Base-by-base conservation (phyloP, 1,140 invertebrate genomes). In the Heliothis subflexa region DNA sequence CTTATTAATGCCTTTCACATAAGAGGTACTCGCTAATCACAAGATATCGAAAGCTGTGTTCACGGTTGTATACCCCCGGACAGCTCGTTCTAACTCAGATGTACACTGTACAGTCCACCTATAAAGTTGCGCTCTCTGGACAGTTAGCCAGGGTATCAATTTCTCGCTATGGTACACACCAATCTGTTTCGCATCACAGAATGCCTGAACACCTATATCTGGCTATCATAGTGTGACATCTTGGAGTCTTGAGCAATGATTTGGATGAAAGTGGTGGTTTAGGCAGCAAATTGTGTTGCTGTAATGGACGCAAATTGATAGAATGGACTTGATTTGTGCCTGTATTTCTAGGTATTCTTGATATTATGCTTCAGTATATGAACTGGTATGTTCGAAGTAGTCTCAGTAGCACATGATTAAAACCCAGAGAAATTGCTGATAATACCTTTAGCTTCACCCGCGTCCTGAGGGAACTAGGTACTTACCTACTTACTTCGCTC, bases 171-270 rank as follows among this genome's bases (percentile, higher is more conserved):
- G 10, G 12, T 14, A 16, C 9, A 4, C 25, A 25, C 18, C 47
- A 70, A 70, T 70, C 66, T 70, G 66, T 70, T 12, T 28, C 47
- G 66, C 45, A 9, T 50, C 18, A 70, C 66, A 70, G 47, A 52
- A 28, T n/a, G 7, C 21, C 47, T 70, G 66, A 70, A 70, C 13
- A 70, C 66, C 66, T 70, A 70, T 50, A 52, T 70, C 52, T 52
- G 66, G 4, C 66, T 70, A 70, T 11, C 47, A 52, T 25, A 70
- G 11, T 70, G 66, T 70, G 47, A 70, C 47, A 70, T 70, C 21
- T 70, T 3, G 25, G 61, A 10, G 66, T 70, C 18, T 70, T 52
- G 50, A 50, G 66, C 21, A 28, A 25, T 59, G 0, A 2, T 14
- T n/a, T 49, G 33, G 33, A 40, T 70, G 66, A 50, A 70, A 70